phyloP scores from a whole-genome alignment of 2,797 vertebrate genomes.

The Rhynchotus rufescens region DNA sequence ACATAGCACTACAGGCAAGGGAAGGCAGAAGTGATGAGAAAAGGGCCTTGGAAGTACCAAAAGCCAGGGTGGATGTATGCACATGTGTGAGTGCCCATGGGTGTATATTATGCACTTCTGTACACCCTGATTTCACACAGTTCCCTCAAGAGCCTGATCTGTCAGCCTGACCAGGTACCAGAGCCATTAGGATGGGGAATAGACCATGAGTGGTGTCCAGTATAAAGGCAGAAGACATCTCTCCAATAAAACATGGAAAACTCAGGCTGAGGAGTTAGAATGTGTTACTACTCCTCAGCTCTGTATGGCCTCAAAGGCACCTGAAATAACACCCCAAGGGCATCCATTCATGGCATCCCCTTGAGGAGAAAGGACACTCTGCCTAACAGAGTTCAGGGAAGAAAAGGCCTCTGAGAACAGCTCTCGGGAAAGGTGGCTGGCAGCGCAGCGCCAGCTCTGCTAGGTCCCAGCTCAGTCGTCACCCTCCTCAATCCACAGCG shows the following conservation, averaged over 20 bases:
- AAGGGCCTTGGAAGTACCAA: neutral
- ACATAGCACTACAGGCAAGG: neutral
- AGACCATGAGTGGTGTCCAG: neutral
- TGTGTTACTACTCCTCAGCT: rapidly evolving
- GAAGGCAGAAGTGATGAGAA: neutral
- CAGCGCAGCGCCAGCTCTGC: neutral
- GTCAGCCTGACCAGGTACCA: rapidly evolving
- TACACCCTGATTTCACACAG: neutral
- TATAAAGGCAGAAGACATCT: rapidly evolving
- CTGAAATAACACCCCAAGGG: neutral
- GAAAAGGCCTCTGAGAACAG: neutral
- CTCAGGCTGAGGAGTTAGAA: neutral
- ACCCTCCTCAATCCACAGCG: conserved; percentile 76
- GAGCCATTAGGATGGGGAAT: neutral
- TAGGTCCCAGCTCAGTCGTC: neutral
- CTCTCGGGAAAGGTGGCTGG: neutral
- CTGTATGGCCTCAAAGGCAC: neutral
- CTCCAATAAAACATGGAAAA: neutral
- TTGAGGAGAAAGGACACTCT: rapidly evolving
- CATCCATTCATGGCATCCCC: neutral
- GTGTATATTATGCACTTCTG: neutral
- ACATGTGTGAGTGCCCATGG: rapidly evolving
- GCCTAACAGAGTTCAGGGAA: neutral
- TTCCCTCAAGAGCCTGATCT: rapidly evolving
- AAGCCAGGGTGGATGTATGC: too few species aligned